Evolutionary conservation across 1,140 invertebrate genomes (phyloP).

Genomic region (Rhagoletis pomonella): DNA sequence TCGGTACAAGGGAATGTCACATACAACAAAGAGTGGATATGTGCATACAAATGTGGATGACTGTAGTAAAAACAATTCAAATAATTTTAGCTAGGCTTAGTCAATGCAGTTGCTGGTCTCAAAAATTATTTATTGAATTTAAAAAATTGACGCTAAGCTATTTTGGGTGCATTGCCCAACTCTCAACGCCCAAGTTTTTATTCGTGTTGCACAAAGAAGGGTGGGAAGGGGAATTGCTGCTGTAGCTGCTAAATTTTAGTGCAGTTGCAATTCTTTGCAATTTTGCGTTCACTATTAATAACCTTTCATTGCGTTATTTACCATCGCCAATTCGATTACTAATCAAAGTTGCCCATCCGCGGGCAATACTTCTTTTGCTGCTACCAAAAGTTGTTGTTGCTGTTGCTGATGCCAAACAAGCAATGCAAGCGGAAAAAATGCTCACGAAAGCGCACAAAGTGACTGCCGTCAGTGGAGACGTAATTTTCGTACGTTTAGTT

Average conservation of each 20-base stretch:
- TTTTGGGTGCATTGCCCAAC: slow-evolving; percentile 19
- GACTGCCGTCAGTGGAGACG: neutral
- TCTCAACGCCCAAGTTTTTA: neutral
- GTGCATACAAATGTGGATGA: too few relatives aligned
- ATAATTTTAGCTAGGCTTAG: too few relatives aligned
- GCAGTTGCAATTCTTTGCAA: slow-evolving; percentile 30
- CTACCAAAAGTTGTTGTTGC: slow-evolving; percentile 5
- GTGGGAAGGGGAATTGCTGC: neutral
- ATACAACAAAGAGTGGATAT: too few relatives aligned
- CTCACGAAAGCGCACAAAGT: slow-evolving; percentile 34
- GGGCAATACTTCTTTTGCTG: slow-evolving; percentile 35
- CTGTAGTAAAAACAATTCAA: too few relatives aligned
- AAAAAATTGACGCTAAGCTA: neutral
- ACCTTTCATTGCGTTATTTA: slow-evolving; percentile 50
- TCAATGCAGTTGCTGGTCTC: too few relatives aligned
- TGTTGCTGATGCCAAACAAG: neutral
- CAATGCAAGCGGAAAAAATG: slow-evolving; percentile 42
- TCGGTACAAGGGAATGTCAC: neutral
- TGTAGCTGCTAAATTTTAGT: neutral
- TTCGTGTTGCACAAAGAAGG: neutral
- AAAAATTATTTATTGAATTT: too few relatives aligned
- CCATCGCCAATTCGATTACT: slow-evolving; percentile 52
- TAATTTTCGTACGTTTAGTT: neutral
- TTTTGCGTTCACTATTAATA: slow-evolving; percentile 50
- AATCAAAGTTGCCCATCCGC: slow-evolving; percentile 51